Evolutionary conservation across 2,797 vertebrate genomes (phyloP).

Genomic region (Sebastes iracundus): DNA sequence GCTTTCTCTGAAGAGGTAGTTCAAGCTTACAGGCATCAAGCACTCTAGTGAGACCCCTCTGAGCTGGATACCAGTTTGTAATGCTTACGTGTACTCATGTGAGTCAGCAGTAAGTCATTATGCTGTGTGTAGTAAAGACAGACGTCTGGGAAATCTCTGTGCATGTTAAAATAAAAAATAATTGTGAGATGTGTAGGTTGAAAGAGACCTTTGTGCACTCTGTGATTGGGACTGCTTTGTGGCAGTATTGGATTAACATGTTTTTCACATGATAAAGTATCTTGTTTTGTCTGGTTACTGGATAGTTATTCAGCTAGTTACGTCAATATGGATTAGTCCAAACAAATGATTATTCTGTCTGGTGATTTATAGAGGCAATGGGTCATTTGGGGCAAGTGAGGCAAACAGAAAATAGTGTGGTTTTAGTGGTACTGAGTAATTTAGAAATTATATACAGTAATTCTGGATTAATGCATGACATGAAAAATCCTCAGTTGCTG

Average conservation of each 20-base stretch:
- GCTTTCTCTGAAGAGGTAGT: neutral
- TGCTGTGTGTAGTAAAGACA: neutral
- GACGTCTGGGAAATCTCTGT: neutral
- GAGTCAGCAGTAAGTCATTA: constrained; percentile 4
- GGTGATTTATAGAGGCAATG: neutral
- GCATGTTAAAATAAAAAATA: neutral
- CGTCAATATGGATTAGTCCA: neutral
- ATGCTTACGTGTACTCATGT: neutral
- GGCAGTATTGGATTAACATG: neutral
- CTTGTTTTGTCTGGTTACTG: neutral
- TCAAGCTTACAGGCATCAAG: neutral
- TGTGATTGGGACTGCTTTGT: neutral
- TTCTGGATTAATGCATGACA: neutral
- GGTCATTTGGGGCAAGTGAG: neutral
- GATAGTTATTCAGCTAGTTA: neutral
- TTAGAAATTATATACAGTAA: neutral
- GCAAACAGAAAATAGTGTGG: neutral
- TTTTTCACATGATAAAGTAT: neutral
- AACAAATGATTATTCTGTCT: neutral
- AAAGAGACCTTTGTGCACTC: neutral
- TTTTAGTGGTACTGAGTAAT: neutral
- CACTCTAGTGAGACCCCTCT: neutral
- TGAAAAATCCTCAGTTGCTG: neutral
- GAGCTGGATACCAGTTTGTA: neutral
- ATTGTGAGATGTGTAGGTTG: neutral